Percentiles rank a stretch among this genome's conserved stretches.
Evolutionary conservation across 2,113 vertebrate species (phyloP).

Genomic region (Sula dactylatra): DNA sequence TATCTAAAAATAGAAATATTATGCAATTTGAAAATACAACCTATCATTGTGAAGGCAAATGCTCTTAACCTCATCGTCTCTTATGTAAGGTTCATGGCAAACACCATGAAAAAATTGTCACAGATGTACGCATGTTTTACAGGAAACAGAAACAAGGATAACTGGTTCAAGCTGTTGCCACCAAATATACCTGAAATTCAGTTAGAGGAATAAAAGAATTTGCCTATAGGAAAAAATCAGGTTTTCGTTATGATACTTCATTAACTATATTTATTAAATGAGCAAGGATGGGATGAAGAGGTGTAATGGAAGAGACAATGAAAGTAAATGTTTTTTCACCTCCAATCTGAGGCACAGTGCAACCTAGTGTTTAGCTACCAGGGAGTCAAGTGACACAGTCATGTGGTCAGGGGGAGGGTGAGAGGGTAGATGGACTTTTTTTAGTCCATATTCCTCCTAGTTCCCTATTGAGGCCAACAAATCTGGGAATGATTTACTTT

Average conservation of each 20-base stretch:
- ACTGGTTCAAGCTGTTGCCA: background rate
- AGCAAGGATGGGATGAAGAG: background rate
- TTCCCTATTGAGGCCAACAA: background rate
- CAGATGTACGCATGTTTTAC: background rate
- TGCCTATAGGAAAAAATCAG: background rate
- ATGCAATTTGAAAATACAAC: background rate
- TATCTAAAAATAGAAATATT: constrained; percentile 15
- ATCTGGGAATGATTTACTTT: background rate
- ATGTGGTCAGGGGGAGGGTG: background rate
- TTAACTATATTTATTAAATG: background rate
- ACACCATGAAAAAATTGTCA: background rate
- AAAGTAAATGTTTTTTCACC: background rate
- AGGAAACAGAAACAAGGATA: background rate
- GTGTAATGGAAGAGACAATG: background rate
- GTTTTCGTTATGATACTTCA: background rate
- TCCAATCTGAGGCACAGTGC: background rate
- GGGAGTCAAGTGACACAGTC: background rate
- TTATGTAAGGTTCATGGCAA: background rate
- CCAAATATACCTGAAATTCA: background rate
- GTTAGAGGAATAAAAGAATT: background rate
- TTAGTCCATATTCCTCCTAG: background rate
- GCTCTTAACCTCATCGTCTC: background rate
- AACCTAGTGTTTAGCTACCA: background rate
- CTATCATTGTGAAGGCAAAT: constrained; percentile 36
- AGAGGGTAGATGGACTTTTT: background rate